Evolutionary conservation across 2,888 invertebrate species (phyloP), one percentile per base, ranked within the genome.

Genomic region (Leucophenga maculata): DNA sequence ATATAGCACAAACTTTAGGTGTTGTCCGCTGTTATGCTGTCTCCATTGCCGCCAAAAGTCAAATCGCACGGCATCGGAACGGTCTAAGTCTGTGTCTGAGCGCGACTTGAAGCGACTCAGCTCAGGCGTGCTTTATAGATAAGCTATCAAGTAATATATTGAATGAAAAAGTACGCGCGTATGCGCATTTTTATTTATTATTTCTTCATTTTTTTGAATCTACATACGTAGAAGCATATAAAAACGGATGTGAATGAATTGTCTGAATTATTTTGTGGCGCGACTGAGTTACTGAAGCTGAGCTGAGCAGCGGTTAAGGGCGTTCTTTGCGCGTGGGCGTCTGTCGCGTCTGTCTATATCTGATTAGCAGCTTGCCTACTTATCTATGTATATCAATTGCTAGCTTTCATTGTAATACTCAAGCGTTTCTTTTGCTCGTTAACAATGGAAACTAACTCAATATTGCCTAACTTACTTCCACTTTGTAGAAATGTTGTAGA

Each of bases 71-170:
- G 55, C 39, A 11, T 11, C 26, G n/a, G n/a, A 26, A 3, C 4
- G 26, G 39, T 11, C 39, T 39, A 39, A 39, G 39, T 39, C 39
- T 39, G 39, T 39, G 39, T 52, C 18, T 52, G 52, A 20, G 16
- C 1, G 6, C 6, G 55, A 6, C 55, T 14, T 55, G 55, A 26
- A 55, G 55, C 55, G 20, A 18, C 20, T 55, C 22, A 50, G 22
- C 65, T 66, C 67, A 64, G 55, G 65, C 69, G 59, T 39, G 50
- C 57, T 60, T 39, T 44, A 39, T 16, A 74, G 80, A 80, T 80
- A 80, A 83, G 80, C 74, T 79, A 80, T 80, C 80, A 79, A 70
- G 72, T 78, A 75, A 83, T 83, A 83, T 83, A 79, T 82, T 77
- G 83, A 72, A 76, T 82, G 74, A 70, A 82, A 32, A 60, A 60